These are phyloP conservation scores for Toxotes lorentzi DNA, from an alignment of 2,797 vertebrate genomes.

Conservation along the genomic window DNA sequence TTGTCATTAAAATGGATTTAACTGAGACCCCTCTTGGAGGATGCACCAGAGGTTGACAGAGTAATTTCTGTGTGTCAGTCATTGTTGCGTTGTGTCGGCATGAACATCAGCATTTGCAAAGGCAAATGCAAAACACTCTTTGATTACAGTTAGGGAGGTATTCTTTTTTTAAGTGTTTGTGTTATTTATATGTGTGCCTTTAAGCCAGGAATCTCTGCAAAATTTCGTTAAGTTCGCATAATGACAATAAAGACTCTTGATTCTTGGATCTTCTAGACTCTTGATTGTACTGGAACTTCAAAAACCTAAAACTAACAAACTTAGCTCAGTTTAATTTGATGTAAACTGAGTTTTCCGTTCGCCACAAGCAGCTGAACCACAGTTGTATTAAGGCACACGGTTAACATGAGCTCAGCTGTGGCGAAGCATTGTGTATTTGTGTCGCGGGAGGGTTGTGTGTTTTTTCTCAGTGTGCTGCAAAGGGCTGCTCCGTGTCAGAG, in stretches of 20 bases:
- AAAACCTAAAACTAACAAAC: too few relatives aligned
- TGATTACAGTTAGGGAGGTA: not conserved
- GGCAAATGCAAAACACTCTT: too few relatives aligned
- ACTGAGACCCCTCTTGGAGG: conserved; percentile 44
- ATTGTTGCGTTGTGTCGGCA: conserved; percentile 22
- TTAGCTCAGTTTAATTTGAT: not conserved
- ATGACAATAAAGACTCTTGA: too few relatives aligned
- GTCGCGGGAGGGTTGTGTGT: conserved; percentile 69
- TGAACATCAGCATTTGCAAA: not conserved
- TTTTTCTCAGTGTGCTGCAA: conserved; percentile 74
- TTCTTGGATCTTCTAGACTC: too few relatives aligned
- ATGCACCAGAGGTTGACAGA: conserved; percentile 40
- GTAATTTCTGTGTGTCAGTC: conserved; percentile 52
- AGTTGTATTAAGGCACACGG: conserved; percentile 4
- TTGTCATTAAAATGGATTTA: conserved; percentile 71
- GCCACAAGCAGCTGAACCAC: conserved; percentile 4
- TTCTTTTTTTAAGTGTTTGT: too few relatives aligned
- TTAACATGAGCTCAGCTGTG: conserved; percentile 44
- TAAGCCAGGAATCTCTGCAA: too few relatives aligned
- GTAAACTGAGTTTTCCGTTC: conserved; percentile 9
- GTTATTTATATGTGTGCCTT: too few relatives aligned
- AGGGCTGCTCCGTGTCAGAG: conserved; percentile 77
- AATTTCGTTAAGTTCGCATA: too few relatives aligned
- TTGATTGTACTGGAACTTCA: not conserved
- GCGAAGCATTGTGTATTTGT: conserved; percentile 51